Evolutionary conservation across 2,113 vertebrate genomes (phyloP).

Genomic region (Ailuropoda melanoleuca): DNA sequence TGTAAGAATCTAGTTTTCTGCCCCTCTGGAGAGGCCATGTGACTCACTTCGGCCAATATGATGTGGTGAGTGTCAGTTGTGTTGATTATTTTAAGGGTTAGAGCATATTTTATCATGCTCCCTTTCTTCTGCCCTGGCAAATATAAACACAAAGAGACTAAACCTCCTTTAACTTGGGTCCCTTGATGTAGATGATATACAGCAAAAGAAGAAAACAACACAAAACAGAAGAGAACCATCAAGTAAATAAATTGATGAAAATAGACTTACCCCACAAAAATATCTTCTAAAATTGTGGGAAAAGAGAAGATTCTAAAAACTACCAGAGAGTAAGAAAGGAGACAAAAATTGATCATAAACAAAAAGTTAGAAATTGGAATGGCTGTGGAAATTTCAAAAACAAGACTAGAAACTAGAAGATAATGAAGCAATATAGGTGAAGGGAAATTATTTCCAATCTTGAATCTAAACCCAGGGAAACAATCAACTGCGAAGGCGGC

Average conservation of each 20-base stretch:
- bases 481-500: not conserved
- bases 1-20: not conserved
- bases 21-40: not conserved
- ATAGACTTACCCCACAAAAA: not conserved
- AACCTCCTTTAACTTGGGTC: not conserved
- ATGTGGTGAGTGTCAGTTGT: not conserved
- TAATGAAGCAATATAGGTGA: not conserved
- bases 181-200: rapidly evolving
- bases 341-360: not conserved
- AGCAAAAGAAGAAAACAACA: not conserved
- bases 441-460: not conserved
- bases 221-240: not conserved
- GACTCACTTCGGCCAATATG: not conserved
- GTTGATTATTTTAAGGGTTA: not conserved
- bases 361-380: not conserved
- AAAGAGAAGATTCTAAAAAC: not conserved
- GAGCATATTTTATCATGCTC: not conserved
- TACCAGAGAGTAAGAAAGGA: not conserved
- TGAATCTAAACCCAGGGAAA: not conserved
- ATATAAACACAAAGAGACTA: not conserved
- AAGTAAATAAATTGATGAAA: not conserved
- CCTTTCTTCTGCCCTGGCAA: not conserved
- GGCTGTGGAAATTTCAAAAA: not conserved
- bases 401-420: not conserved
- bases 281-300: not conserved